These are phyloP conservation scores for Thecocarcelia acutangulata DNA, from an alignment of 2,888 invertebrate species.

Conservation along the genomic window DNA sequence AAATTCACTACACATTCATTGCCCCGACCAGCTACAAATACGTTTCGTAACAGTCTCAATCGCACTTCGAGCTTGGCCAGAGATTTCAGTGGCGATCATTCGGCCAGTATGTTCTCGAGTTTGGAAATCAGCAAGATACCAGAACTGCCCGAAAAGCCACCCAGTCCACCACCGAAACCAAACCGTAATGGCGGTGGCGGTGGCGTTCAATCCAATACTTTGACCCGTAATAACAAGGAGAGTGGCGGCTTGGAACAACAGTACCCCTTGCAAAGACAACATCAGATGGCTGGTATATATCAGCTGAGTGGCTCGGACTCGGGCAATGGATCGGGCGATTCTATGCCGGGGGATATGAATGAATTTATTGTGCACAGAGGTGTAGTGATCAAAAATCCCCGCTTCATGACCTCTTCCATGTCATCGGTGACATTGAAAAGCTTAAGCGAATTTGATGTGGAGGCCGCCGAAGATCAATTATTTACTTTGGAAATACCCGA, in stretches of 20 bases:
- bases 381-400: conserved; percentile 87
- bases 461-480: conserved; percentile 85
- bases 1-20: conserved; percentile 85
- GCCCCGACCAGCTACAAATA: conserved; percentile 82
- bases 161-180: conserved; percentile 85
- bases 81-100: conserved; percentile 81
- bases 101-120: conserved; percentile 82
- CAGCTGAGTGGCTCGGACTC: conserved; percentile 94
- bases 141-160: conserved; percentile 83
- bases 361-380: conserved; percentile 82
- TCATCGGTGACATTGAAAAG: conserved; percentile 87
- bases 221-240: conserved; percentile 78
- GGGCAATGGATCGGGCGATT: conserved; percentile 94
- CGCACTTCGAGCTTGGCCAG: conserved; percentile 82
- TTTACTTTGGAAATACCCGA: conserved; percentile 82
- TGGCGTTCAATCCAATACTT: background rate
- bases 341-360: conserved; percentile 84
- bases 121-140: conserved; percentile 83
- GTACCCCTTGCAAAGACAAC: conserved; percentile 79
- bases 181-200: conserved; percentile 54
- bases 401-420: conserved; percentile 84
- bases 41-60: conserved; percentile 82
- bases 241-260: conserved; percentile 75
- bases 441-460: conserved; percentile 85
- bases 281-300: conserved; percentile 84